Evolutionary conservation across 2,113 vertebrate species (phyloP), one percentile per base, ranked within the genome.

Genomic region (Scatophagus argus): DNA sequence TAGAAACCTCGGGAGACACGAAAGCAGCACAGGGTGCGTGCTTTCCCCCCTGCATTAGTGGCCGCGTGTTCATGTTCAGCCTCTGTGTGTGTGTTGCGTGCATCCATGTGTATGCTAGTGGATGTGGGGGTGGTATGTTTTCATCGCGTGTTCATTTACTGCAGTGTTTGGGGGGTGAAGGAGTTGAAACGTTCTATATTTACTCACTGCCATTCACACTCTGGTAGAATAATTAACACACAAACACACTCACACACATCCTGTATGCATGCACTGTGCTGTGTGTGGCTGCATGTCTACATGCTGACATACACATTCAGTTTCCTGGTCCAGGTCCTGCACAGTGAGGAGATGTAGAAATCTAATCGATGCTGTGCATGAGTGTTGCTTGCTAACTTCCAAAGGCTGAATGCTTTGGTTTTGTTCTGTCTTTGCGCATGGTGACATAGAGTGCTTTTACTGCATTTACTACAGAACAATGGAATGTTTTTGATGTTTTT

Each of bases 181-280:
- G 87, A 91, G 85, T 79, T 88, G 84, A 89, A 85, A 83, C 27
- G 58, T 84, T 88, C 92, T 92, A 89, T 90, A 92, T 89, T 91
- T 92, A 90, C 80, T 84, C 64, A 21, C 79, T 83, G 81, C 79
- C 80, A 86, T 88, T 88, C 83, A 89, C 83, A 84, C 73, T 74
- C n/a, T 52, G 87, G 6, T 74, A 29, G 86, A 79, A 81, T 87
- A 88, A 88, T 91, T 91, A 86, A 87, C 89, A 77, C 84, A 82
- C 49, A 86, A 44, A 87, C 87, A 83, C 82, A 86, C 78, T 27
- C 70, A 73, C 74, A 82, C 74, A 77, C 65, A 84, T 38, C 23
- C 31, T 66, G 54, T 58, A 47, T 61, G 55, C 59, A 59, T 62
- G 65, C 59, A 46, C 29, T 4, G 16, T 6, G 1, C 54, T 39